phyloP scores from a whole-genome alignment of 2,888 invertebrate genomes.

The Drosophila borealis region DNA sequence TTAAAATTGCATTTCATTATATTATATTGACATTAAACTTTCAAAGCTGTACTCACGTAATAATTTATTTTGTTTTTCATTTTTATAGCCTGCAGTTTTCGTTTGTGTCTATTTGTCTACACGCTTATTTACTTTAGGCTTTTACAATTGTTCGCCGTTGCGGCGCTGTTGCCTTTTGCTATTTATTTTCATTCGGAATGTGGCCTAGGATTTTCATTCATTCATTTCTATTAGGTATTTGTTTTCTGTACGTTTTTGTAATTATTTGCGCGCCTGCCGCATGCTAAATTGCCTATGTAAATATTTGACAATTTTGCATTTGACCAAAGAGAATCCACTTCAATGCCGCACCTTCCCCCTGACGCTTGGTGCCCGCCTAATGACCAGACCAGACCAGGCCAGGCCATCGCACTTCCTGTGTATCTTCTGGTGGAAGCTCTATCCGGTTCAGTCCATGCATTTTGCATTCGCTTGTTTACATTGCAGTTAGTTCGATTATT shows the following conservation, averaged over 20 bases:
- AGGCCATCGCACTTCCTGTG: slow-evolving; percentile 51
- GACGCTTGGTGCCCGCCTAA: slow-evolving; percentile 46
- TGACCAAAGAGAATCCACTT: slow-evolving; percentile 53
- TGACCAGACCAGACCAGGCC: slow-evolving; percentile 44
- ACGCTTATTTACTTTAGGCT: slow-evolving; percentile 54
- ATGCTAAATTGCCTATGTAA: slow-evolving; percentile 81
- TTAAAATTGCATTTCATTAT: slow-evolving; percentile 19
- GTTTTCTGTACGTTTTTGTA: slow-evolving; percentile 76
- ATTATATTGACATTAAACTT: slow-evolving; percentile 6
- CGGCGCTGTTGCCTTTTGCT: slow-evolving; percentile 26
- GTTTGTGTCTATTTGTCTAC: slow-evolving; percentile 37
- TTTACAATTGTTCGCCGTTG: slow-evolving; percentile 55
- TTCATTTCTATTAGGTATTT: slow-evolving; percentile 76
- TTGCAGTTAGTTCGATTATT: slow-evolving; percentile 68
- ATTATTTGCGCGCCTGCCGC: slow-evolving; percentile 77
- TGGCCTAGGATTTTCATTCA: slow-evolving; percentile 42
- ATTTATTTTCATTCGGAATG: slow-evolving; percentile 52
- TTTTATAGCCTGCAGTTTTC: slow-evolving; percentile 33
- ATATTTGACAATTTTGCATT: slow-evolving; percentile 81
- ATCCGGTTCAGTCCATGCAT: slow-evolving; percentile 50
- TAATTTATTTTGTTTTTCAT: slow-evolving; percentile 3
- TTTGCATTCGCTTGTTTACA: slow-evolving; percentile 61
- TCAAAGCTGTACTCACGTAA: not conserved
- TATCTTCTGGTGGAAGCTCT: slow-evolving; percentile 42
- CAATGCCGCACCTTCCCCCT: slow-evolving; percentile 3